phyloP scores from a whole-genome alignment of 2,797 vertebrate genomes.

The Enteromius anoplus region DNA sequence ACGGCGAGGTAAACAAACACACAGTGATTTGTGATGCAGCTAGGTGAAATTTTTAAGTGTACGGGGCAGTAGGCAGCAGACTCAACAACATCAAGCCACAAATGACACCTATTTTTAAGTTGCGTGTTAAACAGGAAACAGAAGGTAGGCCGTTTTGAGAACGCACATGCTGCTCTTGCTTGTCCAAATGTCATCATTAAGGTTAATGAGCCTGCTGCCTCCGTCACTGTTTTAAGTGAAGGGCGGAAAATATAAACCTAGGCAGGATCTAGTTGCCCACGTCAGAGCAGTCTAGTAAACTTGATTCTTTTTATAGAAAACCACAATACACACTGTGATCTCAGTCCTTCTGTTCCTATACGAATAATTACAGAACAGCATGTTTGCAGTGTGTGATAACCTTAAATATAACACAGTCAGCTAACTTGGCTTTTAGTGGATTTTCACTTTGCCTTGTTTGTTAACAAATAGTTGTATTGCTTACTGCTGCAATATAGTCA shows the following conservation, averaged over 20 bases:
- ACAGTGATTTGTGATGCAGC: slow-evolving; percentile 60
- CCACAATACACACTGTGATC: slow-evolving; percentile 17
- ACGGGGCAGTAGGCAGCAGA: slow-evolving; percentile 66
- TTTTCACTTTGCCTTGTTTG: background rate
- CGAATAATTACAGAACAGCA: slow-evolving; percentile 8
- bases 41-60: slow-evolving; percentile 51
- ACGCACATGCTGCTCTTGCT: slow-evolving; percentile 74
- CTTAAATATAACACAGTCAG: background rate
- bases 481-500: background rate
- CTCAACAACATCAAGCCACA: slow-evolving; percentile 69
- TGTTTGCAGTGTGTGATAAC: slow-evolving; percentile 5
- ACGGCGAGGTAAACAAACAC: slow-evolving; percentile 60
- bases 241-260: slow-evolving; percentile 63
- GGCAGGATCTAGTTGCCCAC: slow-evolving; percentile 40
- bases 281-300: slow-evolving; percentile 32
- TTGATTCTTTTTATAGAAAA: slow-evolving; percentile 28
- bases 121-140: slow-evolving; percentile 78
- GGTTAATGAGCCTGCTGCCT: slow-evolving; percentile 65
- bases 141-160: slow-evolving; percentile 72
- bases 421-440: background rate
- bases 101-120: slow-evolving; percentile 63
- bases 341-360: background rate
- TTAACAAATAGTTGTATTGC: background rate
- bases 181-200: slow-evolving; percentile 68
- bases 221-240: slow-evolving; percentile 63